Evolutionary conservation across 2,797 vertebrate genomes (phyloP).

Genomic region (Diplodus puntazzo): DNA sequence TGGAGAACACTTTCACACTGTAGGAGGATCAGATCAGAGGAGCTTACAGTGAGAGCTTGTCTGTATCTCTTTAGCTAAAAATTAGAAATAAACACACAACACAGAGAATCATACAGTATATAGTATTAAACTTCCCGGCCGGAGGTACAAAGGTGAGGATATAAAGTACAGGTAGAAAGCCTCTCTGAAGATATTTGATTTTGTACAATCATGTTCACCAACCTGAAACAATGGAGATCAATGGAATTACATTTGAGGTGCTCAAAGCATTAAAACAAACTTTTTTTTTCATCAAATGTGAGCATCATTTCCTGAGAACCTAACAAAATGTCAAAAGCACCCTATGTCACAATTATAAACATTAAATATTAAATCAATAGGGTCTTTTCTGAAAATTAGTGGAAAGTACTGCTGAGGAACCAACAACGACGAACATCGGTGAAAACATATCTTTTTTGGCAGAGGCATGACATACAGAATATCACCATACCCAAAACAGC

Average conservation of each 20-base stretch:
- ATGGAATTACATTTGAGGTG: background rate
- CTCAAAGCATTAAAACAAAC: background rate
- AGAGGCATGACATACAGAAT: too few species aligned
- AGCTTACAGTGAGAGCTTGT: slow-evolving; percentile 48
- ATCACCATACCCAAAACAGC: too few species aligned
- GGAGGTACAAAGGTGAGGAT: background rate
- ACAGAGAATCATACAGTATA: background rate
- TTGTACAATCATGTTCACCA: background rate
- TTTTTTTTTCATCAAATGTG: too few species aligned
- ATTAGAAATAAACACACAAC: slow-evolving; percentile 4
- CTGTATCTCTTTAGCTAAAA: slow-evolving; percentile 15
- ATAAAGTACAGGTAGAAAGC: background rate
- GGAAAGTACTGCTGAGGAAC: too few species aligned
- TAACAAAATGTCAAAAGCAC: too few species aligned
- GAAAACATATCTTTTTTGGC: too few species aligned
- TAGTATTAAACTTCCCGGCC: too few species aligned
- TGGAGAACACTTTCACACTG: slow-evolving; percentile 60
- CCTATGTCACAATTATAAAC: too few species aligned
- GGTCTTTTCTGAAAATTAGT: too few species aligned
- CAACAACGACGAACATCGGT: too few species aligned
- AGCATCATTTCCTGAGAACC: too few species aligned
- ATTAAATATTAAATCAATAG: too few species aligned
- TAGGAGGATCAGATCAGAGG: slow-evolving; percentile 62
- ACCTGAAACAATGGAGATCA: background rate
- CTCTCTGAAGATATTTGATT: background rate